These are phyloP conservation scores for Willowsia nigromaculata DNA, from an alignment of 2,888 invertebrate species.

Conservation along the genomic window DNA sequence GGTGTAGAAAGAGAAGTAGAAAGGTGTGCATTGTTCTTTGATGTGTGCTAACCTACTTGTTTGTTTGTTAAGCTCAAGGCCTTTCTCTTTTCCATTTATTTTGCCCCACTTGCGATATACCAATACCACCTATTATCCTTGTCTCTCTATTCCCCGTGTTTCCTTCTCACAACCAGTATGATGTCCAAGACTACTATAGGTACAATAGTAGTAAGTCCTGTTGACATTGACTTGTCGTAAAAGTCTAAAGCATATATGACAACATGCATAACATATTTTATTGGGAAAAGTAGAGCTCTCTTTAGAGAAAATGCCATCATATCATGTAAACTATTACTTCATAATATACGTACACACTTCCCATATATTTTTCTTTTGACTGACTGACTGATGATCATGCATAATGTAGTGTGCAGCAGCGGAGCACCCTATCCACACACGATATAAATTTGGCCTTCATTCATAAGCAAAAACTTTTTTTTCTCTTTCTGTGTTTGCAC, in stretches of 20 bases:
- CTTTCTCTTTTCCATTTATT: constrained; percentile 12
- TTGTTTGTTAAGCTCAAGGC: constrained; percentile 49
- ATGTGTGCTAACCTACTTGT: constrained; percentile 33
- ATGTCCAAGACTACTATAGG: neutral
- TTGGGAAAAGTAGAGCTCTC: neutral
- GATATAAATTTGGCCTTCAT: constrained; percentile 28
- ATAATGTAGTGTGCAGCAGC: constrained; percentile 21
- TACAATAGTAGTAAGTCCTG: neutral
- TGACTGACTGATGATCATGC: constrained; percentile 39
- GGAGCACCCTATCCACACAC: neutral
- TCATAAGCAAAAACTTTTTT: constrained; percentile 2
- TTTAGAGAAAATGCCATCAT: neutral
- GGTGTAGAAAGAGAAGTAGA: neutral
- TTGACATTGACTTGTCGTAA: constrained; percentile 44
- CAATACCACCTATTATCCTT: neutral
- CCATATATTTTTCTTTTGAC: neutral
- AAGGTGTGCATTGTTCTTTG: neutral
- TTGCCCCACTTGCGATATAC: constrained; percentile 35
- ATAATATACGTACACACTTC: neutral
- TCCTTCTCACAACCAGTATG: neutral
- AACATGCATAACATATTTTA: neutral
- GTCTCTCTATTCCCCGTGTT: neutral
- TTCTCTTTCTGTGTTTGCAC: neutral
- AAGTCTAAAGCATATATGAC: neutral
- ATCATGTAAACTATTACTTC: neutral